A percentile compares a stretch with the other conserved stretches of the same genome.
Conservation (phyloP, 2,888 invertebrate species). For the Lysandra coridon region DNA sequence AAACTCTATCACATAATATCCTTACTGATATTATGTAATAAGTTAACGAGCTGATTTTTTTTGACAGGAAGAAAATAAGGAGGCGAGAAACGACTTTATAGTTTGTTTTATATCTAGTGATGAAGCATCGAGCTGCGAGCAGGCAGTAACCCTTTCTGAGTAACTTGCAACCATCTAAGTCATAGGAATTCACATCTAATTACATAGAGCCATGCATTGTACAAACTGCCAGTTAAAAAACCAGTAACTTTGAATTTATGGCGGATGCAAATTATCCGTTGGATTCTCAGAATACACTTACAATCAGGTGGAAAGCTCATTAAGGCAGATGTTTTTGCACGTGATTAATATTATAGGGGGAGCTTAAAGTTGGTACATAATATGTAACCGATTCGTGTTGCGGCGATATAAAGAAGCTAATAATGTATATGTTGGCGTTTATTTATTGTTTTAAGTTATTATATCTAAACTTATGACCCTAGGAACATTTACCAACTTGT, state of each 20-base stretch:
- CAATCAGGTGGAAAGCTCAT: conserved; percentile 39
- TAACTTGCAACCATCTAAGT: neutral
- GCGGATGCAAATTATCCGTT: conserved; percentile 32
- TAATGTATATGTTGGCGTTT: conserved; percentile 41
- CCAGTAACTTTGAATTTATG: conserved; percentile 19
- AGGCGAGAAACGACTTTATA: no score
- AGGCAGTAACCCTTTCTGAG: neutral
- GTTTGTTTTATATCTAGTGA: neutral
- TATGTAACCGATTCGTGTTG: conserved; percentile 5
- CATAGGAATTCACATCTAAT: neutral
- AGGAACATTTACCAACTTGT: no score
- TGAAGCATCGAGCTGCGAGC: neutral
- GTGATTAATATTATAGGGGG: conserved; percentile 40
- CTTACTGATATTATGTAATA: no score
- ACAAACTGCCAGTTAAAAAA: neutral
- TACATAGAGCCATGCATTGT: conserved; percentile 1
- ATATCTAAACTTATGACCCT: neutral
- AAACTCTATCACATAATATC: no score
- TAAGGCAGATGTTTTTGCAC: conserved; percentile 45
- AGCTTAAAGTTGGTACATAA: neutral
- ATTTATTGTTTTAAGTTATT: conserved; percentile 39
- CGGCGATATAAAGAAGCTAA: neutral
- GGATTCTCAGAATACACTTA: conserved; percentile 27
- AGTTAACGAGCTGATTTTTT: no score
- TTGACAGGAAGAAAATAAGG: no score